A percentile compares a stretch with the other conserved stretches of the same genome.
Conservation (phyloP, 2,888 invertebrate genomes). For the Athalia circularis region DNA sequence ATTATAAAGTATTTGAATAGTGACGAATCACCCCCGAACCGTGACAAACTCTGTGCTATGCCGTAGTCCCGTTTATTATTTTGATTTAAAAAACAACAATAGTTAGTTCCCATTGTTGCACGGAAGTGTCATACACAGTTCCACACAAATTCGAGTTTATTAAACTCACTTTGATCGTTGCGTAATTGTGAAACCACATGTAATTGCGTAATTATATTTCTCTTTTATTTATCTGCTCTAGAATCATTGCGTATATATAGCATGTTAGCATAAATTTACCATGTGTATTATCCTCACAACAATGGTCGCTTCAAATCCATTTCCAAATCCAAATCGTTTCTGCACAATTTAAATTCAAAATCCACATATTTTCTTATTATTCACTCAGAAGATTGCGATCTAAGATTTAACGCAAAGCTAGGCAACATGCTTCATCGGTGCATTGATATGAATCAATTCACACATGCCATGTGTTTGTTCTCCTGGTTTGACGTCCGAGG, state of each 20-base stretch:
- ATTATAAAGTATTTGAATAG: not conserved
- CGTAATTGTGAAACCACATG: conserved; percentile 32
- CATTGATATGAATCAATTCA: no score
- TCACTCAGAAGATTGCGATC: no score
- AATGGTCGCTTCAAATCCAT: no score
- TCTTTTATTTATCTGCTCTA: not conserved
- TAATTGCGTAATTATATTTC: conserved; percentile 30
- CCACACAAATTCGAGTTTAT: conserved; percentile 17
- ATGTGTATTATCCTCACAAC: not conserved
- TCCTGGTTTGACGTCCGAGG: no score
- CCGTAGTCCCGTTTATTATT: not conserved
- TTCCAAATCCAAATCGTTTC: no score
- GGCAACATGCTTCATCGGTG: no score
- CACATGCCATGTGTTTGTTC: no score
- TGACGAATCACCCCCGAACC: not conserved
- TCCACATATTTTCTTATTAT: no score
- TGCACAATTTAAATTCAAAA: no score
- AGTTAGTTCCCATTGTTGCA: conserved; percentile 1
- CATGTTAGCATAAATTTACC: not conserved
- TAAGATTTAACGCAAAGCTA: no score
- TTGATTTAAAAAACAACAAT: conserved; percentile 17
- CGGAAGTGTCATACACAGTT: not conserved
- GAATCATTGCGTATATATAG: not conserved
- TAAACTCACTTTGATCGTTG: conserved; percentile 29
- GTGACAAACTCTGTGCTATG: conserved; percentile 1